Percentiles rank a stretch among this genome's conserved stretches.
Conservation (phyloP, 2,113 vertebrate genomes). For the Mustelus asterias region DNA sequence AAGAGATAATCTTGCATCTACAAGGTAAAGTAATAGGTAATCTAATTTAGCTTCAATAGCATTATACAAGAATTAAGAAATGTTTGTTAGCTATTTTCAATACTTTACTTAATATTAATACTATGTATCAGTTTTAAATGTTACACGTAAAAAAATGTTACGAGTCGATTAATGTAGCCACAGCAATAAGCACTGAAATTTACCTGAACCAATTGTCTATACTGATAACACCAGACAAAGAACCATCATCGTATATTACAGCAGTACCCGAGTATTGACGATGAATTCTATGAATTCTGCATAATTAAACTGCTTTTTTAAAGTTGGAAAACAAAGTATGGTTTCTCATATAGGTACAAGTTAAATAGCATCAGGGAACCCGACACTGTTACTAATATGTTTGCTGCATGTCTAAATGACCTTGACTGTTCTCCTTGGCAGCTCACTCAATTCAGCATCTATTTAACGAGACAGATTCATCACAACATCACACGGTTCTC, state of each 20-base stretch:
- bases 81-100: not conserved
- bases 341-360: not conserved
- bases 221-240: not conserved
- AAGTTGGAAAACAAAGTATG: not conserved
- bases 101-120: no score
- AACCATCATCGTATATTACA: not conserved
- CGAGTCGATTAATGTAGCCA: not conserved
- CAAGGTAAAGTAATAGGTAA: not conserved
- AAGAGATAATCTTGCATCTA: not conserved
- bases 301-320: not conserved
- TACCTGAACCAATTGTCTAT: not conserved
- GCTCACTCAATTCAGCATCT: slow-evolving; percentile 33
- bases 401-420: slow-evolving; percentile 12
- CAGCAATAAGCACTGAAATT: not conserved
- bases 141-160: not conserved
- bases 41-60: not conserved
- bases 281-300: not conserved
- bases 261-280: not conserved
- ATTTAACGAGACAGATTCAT: slow-evolving; percentile 31
- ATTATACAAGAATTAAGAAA: not conserved
- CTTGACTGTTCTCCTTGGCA: slow-evolving; percentile 27
- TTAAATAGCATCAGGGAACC: not conserved
- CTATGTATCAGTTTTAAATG: not conserved
- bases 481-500: slow-evolving; percentile 12
- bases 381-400: not conserved